Evolutionary conservation across 2,797 vertebrate genomes (phyloP).

Genomic region (Spea hammondii): DNA sequence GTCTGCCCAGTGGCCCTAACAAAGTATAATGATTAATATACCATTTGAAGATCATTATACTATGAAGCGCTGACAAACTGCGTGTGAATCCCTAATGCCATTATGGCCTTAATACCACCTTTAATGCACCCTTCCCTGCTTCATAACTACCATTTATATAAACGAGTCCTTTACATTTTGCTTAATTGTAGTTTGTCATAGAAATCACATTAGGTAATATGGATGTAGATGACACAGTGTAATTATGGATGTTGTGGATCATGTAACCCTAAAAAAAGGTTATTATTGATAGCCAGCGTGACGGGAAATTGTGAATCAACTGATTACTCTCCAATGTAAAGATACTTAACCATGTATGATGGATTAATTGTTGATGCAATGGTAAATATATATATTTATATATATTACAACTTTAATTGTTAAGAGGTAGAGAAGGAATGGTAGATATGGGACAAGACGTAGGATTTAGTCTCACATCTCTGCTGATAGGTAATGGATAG

Average conservation of each 20-base stretch:
- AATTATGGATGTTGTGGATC: background rate
- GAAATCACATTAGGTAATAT: background rate
- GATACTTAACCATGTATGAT: too few species aligned
- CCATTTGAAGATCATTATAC: background rate
- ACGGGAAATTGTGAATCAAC: background rate
- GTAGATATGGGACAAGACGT: too few species aligned
- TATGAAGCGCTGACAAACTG: background rate
- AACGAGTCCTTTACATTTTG: background rate
- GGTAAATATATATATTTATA: too few species aligned
- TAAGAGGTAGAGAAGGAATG: too few species aligned
- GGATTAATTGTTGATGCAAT: too few species aligned
- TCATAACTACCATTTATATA: background rate
- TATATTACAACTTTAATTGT: too few species aligned
- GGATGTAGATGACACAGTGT: conserved; percentile 1
- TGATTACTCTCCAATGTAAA: background rate
- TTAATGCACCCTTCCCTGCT: conserved; percentile 1
- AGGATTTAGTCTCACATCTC: too few species aligned
- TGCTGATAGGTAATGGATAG: too few species aligned
- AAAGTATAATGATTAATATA: background rate
- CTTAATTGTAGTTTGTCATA: background rate
- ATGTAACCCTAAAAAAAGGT: background rate
- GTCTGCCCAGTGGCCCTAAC: too few species aligned
- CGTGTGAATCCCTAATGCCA: conserved; percentile 2
- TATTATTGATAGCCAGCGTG: background rate
- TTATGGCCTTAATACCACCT: background rate